These are phyloP conservation scores for Capreolus pygargus DNA, from an alignment of 2,113 vertebrate species.

Conservation along the genomic window DNA sequence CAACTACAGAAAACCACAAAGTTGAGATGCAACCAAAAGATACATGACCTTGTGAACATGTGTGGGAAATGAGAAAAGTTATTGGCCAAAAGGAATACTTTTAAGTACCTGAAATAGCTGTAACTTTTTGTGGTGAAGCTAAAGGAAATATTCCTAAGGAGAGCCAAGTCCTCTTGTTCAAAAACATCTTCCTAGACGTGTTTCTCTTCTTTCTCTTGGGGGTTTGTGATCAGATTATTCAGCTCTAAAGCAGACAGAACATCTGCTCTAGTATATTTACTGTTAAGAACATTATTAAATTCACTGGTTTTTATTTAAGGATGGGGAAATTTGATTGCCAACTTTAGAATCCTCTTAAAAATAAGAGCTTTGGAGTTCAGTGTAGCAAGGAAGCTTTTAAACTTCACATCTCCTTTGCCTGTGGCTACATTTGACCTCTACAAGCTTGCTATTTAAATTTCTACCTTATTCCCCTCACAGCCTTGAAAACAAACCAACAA, in stretches of 20 bases:
- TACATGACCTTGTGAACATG: neutral
- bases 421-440: conserved; percentile 36
- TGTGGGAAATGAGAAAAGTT: fast-evolving
- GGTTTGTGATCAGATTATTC: neutral
- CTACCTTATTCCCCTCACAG: neutral
- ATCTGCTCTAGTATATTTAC: neutral
- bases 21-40: neutral
- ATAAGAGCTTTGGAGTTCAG: conserved; percentile 19
- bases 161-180: neutral
- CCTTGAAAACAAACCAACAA: conserved; percentile 32
- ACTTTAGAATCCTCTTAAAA: conserved; percentile 40
- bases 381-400: neutral
- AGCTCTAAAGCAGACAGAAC: neutral
- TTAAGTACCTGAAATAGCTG: neutral
- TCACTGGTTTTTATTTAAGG: conserved; percentile 32
- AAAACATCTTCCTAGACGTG: neutral
- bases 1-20: neutral
- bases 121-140: neutral
- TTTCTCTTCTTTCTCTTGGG: neutral
- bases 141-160: neutral
- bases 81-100: neutral
- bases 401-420: neutral
- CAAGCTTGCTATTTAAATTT: conserved; percentile 31
- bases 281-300: conserved; percentile 48
- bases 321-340: conserved; percentile 40